Conservation (phyloP, 2,113 vertebrate genomes). For the Glareola pratincola region DNA sequence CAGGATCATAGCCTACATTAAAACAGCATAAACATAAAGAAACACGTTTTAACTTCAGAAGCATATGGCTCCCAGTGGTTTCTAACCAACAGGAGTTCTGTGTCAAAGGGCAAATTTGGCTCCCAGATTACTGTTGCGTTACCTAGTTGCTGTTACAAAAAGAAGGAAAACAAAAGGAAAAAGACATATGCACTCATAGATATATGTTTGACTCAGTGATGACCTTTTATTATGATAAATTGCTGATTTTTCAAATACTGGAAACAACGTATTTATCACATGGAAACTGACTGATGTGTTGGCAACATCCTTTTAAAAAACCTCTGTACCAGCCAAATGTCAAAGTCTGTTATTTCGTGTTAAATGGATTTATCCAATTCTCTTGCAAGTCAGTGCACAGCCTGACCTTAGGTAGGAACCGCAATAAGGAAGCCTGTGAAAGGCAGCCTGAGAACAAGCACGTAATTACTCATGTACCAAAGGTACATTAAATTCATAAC, state of each 20-base stretch:
- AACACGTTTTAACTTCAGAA: neutral
- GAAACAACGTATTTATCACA: constrained; percentile 14
- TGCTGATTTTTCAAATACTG: neutral
- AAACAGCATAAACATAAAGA: constrained; percentile 4
- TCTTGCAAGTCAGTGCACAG: neutral
- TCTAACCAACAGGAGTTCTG: neutral
- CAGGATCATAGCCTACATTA: neutral
- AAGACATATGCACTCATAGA: neutral
- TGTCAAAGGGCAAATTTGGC: constrained; percentile 36
- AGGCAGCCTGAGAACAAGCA: neutral
- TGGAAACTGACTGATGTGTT: neutral
- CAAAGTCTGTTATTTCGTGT: neutral
- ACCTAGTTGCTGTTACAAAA: neutral
- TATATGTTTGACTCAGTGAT: neutral
- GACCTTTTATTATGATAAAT: neutral
- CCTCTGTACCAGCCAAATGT: neutral
- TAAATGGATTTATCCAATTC: neutral
- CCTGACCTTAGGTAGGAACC: neutral
- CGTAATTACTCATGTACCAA: neutral
- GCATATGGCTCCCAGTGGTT: neutral
- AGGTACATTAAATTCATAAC: neutral
- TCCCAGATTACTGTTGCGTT: neutral
- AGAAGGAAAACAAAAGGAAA: neutral
- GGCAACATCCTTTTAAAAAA: neutral
- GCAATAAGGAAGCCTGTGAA: neutral